Conservation (phyloP, 2,113 vertebrate genomes). For the Neopipo cinnamomea region DNA sequence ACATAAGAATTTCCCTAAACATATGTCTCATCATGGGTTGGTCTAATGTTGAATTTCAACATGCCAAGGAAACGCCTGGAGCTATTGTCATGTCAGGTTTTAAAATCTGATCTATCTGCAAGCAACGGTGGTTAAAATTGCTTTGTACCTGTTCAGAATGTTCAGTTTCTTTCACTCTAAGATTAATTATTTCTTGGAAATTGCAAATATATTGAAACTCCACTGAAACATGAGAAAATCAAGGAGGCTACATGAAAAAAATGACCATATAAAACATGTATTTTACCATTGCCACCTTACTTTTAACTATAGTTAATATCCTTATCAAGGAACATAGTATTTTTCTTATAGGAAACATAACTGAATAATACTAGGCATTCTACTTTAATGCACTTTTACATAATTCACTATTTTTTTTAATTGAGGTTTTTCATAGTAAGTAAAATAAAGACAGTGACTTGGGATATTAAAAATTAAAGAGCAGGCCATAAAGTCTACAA, state of each 20-base stretch:
- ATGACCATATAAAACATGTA: accelerated
- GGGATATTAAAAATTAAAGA: background rate
- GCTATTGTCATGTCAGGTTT: background rate
- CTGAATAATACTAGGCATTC: background rate
- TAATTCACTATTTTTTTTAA: slow-evolving; percentile 27
- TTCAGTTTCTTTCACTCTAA: background rate
- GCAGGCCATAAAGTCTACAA: background rate
- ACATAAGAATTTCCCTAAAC: background rate
- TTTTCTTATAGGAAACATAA: background rate
- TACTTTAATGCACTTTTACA: background rate
- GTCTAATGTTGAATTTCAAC: background rate
- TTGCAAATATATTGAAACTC: background rate
- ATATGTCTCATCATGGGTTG: background rate
- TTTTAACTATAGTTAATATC: background rate
- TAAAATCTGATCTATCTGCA: background rate
- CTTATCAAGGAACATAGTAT: background rate
- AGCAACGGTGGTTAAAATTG: background rate
- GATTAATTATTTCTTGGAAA: background rate
- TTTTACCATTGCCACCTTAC: background rate
- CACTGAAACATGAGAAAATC: background rate
- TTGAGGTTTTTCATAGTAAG: background rate
- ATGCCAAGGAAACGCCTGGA: background rate
- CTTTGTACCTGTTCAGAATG: background rate
- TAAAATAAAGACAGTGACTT: background rate
- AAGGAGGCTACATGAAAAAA: background rate